phyloP scores from a whole-genome alignment of 2,113 vertebrate species.

The Limnothrissa miodon region DNA sequence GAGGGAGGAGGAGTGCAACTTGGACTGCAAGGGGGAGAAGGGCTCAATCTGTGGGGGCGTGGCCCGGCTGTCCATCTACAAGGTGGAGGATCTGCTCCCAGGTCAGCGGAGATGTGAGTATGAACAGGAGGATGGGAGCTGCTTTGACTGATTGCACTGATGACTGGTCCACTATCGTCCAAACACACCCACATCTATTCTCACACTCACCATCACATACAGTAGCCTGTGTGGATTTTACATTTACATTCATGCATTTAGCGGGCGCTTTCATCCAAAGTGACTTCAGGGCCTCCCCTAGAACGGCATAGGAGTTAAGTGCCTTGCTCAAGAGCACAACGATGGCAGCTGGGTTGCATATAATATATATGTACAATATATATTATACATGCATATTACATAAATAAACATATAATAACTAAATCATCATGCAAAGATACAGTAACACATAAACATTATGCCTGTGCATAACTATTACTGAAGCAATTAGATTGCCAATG shows the following conservation, averaged over 20 bases:
- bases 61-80: constrained; percentile 78
- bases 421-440: too few relatives aligned
- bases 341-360: too few relatives aligned
- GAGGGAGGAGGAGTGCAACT: constrained; percentile 74
- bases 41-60: constrained; percentile 75
- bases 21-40: constrained; percentile 79
- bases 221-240: background rate
- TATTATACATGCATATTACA: background rate
- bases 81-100: constrained; percentile 63
- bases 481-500: too few relatives aligned
- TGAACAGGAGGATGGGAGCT: background rate
- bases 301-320: too few relatives aligned
- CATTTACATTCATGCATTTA: too few relatives aligned
- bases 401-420: background rate
- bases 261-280: too few relatives aligned
- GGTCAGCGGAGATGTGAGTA: constrained; percentile 70
- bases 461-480: too few relatives aligned
- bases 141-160: background rate
- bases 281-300: too few relatives aligned
- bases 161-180: background rate
- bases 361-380: too few relatives aligned
- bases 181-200: background rate
- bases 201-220: background rate
- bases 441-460: too few relatives aligned
- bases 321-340: too few relatives aligned